Evolutionary conservation across 2,888 invertebrate genomes (phyloP), one percentile per base, ranked within the genome.

Genomic region (Seira musarum): DNA sequence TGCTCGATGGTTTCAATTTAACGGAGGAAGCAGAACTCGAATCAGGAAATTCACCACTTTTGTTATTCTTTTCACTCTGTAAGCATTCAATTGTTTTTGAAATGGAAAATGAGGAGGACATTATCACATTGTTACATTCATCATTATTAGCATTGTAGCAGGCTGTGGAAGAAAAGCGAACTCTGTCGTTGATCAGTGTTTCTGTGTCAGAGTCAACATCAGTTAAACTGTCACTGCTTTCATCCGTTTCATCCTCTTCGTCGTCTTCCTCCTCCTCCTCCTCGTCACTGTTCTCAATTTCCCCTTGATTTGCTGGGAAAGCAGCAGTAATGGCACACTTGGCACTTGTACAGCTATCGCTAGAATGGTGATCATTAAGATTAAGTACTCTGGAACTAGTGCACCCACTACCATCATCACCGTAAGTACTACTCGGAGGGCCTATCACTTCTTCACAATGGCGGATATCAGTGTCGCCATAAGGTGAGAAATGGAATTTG

Each of bases 401-500:
- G 57, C 17, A n/a, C 8, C 30, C 21, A 22, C 24, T 19, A 21
- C 17, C 57, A 60, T 6, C 35, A 24, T 61, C 63, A 46, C 40
- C 63, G 22, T 2, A 5, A 15, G 60, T n/a, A 60, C 53, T 60
- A 15, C 49, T 60, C 19, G 65, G 25, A 1, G 60, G 30, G 1
- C 5, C n/a, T 5, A 2, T 57, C 15, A 69, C 25, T 30, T 53
- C 57, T 13, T 30, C 30, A 30, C 30, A 19, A 1, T 61, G 40
- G 8, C 30, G 25, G n/a, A 68, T 68, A 25, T 35, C 19, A 30
- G 13, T 1, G 21, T 72, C 66, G 6, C 40, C 79, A 17, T 80
- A 80, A n/a, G 79, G 69, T 49, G 70, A 30, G 10, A 73, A 57
- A n/a, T 65, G 74, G 8, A 74, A 65, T 17, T 71, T 71, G 25